Evolutionary conservation across 2,113 vertebrate species (phyloP), one percentile per base, ranked within the genome.

Genomic region (Sinocyclocheilus anshuiensis): DNA sequence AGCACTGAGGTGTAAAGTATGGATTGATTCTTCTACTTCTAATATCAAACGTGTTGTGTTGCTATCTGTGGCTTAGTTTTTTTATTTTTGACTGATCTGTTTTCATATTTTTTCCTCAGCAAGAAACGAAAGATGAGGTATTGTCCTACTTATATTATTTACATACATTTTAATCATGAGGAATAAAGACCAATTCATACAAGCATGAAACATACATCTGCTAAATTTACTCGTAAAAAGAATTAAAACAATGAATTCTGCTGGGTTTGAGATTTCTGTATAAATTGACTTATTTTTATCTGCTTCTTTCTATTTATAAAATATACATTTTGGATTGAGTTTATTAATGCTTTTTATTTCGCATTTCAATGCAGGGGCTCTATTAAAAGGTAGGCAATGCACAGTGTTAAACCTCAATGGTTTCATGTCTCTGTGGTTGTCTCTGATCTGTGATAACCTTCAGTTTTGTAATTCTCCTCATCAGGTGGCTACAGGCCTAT

Each of bases 401-500:
- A 67, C 24, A 65, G 29, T 15, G 6, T 36, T 36, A 33, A 33
- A 33, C 29, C 29, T 15, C 18, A 59, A 4, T 3, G 42, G 55
- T 22, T n/a, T 61, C 15, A 9, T 85, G 36, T 71, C 26, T 72
- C 29, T 59, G 16, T 0, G 7, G n/a, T 42, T 59, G 13, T 22
- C 57, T 86, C 6, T 81, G 12, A 24, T 33, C 63, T 87, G 8
- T 79, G 15, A 16, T 26, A 10, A 22, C 7, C 6, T 53, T 36
- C 85, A 20, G n/a, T n/a, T 48, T 80, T 67, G 59, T 81, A 45
- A n/a, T 77, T 87, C 57, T 81, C n/a, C 22, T 71, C 2, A 72
- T 33, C 86, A 97, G 97, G 94, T 97, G 96, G 97, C 89, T 97
- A 74, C 91, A 95, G 89, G 96, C 96, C 3, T 97, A 96, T 1